These are phyloP conservation scores for Brotula barbata DNA, from an alignment of 2,797 vertebrate genomes.

Conservation along the genomic window DNA sequence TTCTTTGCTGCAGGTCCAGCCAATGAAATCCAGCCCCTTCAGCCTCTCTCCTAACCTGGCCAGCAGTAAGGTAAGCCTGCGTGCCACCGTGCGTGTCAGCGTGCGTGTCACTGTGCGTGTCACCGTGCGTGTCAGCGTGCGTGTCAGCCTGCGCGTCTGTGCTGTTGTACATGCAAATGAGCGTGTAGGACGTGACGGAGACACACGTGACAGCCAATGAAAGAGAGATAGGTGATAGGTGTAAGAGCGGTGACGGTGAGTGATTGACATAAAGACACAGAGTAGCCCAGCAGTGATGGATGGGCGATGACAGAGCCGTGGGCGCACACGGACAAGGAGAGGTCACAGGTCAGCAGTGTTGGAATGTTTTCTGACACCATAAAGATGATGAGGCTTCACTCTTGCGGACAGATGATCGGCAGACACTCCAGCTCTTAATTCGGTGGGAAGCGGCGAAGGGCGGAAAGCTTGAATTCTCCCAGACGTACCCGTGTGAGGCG, in stretches of 20 bases:
- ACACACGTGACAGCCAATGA: neutral
- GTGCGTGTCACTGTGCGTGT: neutral
- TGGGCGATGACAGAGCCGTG: slow-evolving; percentile 32
- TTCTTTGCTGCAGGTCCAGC: slow-evolving; percentile 75
- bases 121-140: too few species aligned
- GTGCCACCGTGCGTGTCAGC: slow-evolving; percentile 4
- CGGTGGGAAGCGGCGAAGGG: neutral
- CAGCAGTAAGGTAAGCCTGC: slow-evolving; percentile 81
- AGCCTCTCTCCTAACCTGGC: slow-evolving; percentile 80
- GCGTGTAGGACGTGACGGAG: neutral
- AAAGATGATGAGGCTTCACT: slow-evolving; percentile 35
- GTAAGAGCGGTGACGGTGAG: slow-evolving; percentile 22
- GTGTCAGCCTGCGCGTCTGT: too few species aligned
- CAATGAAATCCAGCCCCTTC: slow-evolving; percentile 83
- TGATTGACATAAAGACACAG: slow-evolving; percentile 31
- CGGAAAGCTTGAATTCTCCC: neutral
- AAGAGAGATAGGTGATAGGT: neutral
- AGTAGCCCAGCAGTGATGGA: slow-evolving; percentile 41
- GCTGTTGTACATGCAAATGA: too few species aligned
- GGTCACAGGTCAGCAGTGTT: slow-evolving; percentile 50
- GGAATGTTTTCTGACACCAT: slow-evolving; percentile 35
- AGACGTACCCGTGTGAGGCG: too few species aligned
- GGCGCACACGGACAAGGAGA: slow-evolving; percentile 20
- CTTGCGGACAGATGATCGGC: slow-evolving; percentile 1
- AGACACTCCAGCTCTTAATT: neutral